Base-by-base conservation (phyloP, 1,140 invertebrate genomes). In the Drosophila lacteicornis region DNA sequence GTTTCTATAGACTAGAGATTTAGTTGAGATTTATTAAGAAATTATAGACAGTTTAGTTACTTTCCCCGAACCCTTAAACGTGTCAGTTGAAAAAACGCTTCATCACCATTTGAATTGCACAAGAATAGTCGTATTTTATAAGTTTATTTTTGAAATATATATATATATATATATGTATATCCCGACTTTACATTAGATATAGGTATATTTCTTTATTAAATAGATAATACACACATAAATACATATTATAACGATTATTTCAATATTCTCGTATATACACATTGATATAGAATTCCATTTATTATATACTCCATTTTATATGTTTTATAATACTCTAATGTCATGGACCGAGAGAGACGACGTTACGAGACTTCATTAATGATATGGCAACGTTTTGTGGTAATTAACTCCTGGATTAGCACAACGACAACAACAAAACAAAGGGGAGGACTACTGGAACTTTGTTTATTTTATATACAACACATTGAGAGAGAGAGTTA, bases 401-500 rank as follows among this genome's bases (percentile, higher is more conserved):
- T 58, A 70, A 56, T 70, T 57, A 75, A 75, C 42, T 36, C 33
- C 33, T 51, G 70, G 46, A 74, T 70, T 70, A 68, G 67, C 40
- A 73, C 53, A 57, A 67, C 50, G 58, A 78, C 50, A 49, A 73
- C 66, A 53, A 77, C 75, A 50, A 60, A 56, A 60, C 67, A 46
- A 55, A 55, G 8, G 11, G 56, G 27, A 45, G 56, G 36, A 13
- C 61, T 61, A 62, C 62, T 62, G 59, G 22, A 76, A 76, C 73
- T 76, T 47, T 36, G 42, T 78, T 78, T 58, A 59, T 33, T 46
- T 51, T 82, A 88, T 87, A 75, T 87, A 87, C 83, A 87, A 84
- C 68, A 87, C 83, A 88, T 80, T 78, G 50, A 87, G 76, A 71
- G 63, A 88, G 68, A 88, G 68, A 77, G 68, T 40, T 78, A 78